Base-by-base conservation (phyloP, 1,140 invertebrate species). In the Araneus ventricosus region DNA sequence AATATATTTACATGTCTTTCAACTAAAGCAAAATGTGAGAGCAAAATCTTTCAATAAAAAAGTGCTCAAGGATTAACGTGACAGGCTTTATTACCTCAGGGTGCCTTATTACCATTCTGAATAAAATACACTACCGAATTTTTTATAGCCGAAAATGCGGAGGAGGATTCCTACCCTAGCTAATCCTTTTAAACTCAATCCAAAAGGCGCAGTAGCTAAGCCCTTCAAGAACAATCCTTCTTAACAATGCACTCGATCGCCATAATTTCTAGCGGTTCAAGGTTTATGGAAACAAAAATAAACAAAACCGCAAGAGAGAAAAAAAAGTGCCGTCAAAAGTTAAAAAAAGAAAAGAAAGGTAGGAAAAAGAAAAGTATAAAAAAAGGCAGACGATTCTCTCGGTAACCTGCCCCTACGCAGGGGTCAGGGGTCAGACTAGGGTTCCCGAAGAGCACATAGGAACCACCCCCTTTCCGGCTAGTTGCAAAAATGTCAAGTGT, bases 401-500 rank as follows among this genome's bases (percentile, higher is more conserved):
- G 45, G 90, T 91, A 91, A 91, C 90, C 90, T 91, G 80, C 90
- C 89, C 90, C 90, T 91, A 91, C 90, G 90, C 90, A 67, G 80
- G 90, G 90, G 79, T 91, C 80, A 91, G 75, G 80, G 90, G 90
- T 91, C 90, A 85, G 24, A 30, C n/a, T 14, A 82, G 88, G 75
- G 88, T 57, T 90, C 80, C 52, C 90, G 79, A 63, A 91, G 59
- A 45, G 90, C 90, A 91, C 80, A 91, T 59, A 91, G 90, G 90
- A 91, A 91, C 80, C 90, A 27, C 80, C 90, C 41, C 90, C 80
- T 91, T 91, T 91, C 90, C 90, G 90, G 90, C 70, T 80, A 84
- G 90, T 85, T 85, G 90, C 90, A 91, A 91, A 91, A 91, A 91
- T 91, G 90, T 91, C 90, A 80, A 91, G 90, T 91, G 90, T 91